These are phyloP conservation scores for Chrysaora quinquecirrha DNA, from an alignment of 30 jellyfish, hydroid and myxozoan species.

Conservation along the genomic window DNA sequence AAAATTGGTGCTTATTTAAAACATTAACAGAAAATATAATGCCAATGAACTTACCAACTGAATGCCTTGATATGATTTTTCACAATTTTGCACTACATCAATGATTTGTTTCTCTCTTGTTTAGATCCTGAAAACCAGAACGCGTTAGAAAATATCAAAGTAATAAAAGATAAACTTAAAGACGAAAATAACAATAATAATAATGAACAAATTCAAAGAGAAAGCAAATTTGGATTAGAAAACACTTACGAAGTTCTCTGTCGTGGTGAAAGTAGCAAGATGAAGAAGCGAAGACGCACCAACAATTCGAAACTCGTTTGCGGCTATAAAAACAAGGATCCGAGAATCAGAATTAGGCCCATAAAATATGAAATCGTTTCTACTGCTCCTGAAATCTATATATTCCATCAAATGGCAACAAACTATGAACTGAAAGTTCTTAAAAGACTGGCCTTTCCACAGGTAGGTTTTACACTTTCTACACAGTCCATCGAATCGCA, in stretches of 20 bases:
- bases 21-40: no score
- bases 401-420: slow-evolving; percentile 61
- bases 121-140: slow-evolving; percentile 32
- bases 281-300: not conserved
- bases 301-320: slow-evolving; percentile 15
- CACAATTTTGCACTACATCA: no score
- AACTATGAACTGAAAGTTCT: slow-evolving; percentile 49
- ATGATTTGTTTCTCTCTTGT: no score
- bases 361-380: slow-evolving; percentile 62
- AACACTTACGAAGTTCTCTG: slow-evolving; percentile 47
- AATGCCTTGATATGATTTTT: no score
- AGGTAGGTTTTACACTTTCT: slow-evolving; percentile 34
- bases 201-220: not conserved
- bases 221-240: slow-evolving; percentile 20
- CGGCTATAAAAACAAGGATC: slow-evolving; percentile 45
- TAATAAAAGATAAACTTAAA: not conserved
- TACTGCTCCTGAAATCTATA: slow-evolving; percentile 63
- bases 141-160: slow-evolving; percentile 24
- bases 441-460: slow-evolving; percentile 78
- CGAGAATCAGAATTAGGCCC: slow-evolving; percentile 69
- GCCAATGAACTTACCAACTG: no score
- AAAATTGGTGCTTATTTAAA: no score
- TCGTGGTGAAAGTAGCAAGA: slow-evolving; percentile 10
- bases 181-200: not conserved
- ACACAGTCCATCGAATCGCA: no score